Percentiles rank a stretch among this genome's conserved stretches.
Evolutionary conservation across 2,113 vertebrate genomes (phyloP).

Genomic region (Sakesphorus luctuosus): DNA sequence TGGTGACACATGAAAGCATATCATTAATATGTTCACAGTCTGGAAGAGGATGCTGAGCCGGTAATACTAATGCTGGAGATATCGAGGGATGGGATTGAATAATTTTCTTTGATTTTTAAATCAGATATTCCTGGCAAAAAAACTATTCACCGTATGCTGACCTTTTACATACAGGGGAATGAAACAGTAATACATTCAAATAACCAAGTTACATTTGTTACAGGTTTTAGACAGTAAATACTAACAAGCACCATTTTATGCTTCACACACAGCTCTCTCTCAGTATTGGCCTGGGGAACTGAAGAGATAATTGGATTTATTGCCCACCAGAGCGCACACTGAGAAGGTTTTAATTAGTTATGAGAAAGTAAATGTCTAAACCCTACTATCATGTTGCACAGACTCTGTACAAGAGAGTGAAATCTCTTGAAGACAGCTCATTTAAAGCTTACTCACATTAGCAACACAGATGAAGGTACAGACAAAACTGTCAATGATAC

Average conservation of each 20-base stretch:
- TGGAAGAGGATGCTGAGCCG: background rate
- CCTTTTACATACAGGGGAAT: background rate
- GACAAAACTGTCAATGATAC: background rate
- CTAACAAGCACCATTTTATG: background rate
- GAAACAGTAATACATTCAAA: background rate
- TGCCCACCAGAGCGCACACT: background rate
- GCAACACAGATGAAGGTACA: background rate
- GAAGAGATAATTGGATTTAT: background rate
- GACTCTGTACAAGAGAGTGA: background rate
- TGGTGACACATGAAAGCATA: background rate
- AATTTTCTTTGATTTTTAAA: background rate
- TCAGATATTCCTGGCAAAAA: background rate
- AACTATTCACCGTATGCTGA: background rate
- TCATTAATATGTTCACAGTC: background rate
- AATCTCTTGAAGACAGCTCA: background rate
- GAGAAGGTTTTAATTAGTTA: background rate
- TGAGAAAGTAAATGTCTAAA: background rate
- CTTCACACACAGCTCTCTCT: background rate
- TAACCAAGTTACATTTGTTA: fast-evolving
- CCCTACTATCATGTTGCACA: background rate
- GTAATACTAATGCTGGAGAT: background rate
- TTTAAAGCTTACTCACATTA: background rate
- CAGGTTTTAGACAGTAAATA: background rate
- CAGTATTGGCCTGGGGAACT: background rate
- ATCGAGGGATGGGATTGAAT: background rate